These are phyloP conservation scores for Argopecten irradians DNA, from an alignment of 1,140 invertebrate species.

Conservation along the genomic window DNA sequence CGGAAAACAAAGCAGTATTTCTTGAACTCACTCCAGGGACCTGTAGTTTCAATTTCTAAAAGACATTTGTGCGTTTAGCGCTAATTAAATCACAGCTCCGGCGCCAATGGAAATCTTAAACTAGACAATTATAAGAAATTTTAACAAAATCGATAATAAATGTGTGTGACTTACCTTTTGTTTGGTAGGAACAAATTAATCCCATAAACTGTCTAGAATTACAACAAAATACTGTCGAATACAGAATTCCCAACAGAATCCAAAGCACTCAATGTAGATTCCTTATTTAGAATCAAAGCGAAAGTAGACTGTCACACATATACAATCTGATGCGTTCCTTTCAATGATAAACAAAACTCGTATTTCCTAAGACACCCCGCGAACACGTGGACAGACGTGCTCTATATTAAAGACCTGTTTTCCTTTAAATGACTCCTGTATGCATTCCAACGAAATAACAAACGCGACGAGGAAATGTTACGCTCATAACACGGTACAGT, in stretches of 20 bases:
- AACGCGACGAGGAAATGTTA: neutral
- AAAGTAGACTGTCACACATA: neutral
- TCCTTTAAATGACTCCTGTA: neutral
- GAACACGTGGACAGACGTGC: neutral
- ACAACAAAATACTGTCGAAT: neutral
- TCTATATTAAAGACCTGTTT: neutral
- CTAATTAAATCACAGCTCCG: neutral
- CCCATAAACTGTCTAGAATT: neutral
- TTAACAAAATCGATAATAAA: neutral
- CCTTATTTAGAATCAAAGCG: slow-evolving; percentile 10
- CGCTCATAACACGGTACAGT: neutral
- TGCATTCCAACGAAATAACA: neutral
- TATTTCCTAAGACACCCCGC: neutral
- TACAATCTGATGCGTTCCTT: neutral
- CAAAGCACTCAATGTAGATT: neutral
- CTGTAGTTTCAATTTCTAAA: neutral
- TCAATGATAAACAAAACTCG: neutral
- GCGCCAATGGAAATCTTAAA: neutral
- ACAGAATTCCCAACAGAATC: neutral
- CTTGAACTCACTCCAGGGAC: neutral
- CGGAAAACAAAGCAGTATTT: neutral
- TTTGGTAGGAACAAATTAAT: neutral
- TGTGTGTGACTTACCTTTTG: neutral
- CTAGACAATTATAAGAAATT: neutral
- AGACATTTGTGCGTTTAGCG: neutral